Evolutionary conservation across 2,797 vertebrate species (phyloP).

Genomic region (Falco biarmicus): DNA sequence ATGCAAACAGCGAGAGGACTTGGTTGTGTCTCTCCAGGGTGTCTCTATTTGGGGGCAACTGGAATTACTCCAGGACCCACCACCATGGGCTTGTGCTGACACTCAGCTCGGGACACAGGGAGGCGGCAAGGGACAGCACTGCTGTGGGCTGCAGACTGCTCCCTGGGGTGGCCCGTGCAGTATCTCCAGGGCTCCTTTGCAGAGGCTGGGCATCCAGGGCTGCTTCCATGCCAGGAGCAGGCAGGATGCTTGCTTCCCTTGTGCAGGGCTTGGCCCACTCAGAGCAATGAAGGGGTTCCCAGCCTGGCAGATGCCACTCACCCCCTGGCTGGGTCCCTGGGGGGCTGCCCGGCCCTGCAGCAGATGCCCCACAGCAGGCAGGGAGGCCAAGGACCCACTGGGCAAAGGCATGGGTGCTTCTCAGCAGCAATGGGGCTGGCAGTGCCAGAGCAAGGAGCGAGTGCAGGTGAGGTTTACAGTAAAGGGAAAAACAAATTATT

Average conservation of each 20-base stretch:
- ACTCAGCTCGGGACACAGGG: not conserved
- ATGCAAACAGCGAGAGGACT: not conserved
- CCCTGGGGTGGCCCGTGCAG: not conserved
- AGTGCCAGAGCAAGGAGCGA: not conserved
- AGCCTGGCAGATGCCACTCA: not conserved
- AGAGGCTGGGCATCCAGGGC: not conserved
- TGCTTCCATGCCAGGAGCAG: accelerated
- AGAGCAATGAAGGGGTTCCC: not conserved
- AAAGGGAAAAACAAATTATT: conserved; percentile 73
- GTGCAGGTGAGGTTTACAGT: conserved; percentile 74
- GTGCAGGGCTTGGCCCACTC: accelerated
- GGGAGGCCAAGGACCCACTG: not conserved
- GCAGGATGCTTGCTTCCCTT: accelerated
- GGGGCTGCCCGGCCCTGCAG: not conserved
- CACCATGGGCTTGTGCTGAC: accelerated
- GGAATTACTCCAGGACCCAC: not conserved
- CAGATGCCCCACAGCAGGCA: not conserved
- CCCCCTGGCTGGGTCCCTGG: too few relatives aligned
- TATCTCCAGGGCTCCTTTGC: not conserved
- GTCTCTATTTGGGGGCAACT: not conserved
- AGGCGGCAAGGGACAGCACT: not conserved
- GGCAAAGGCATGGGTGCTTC: not conserved
- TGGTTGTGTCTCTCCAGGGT: not conserved
- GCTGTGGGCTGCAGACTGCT: not conserved
- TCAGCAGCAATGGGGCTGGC: accelerated